These are phyloP conservation scores for Ramphastos sulfuratus DNA, from an alignment of 2,113 vertebrate species.

Conservation along the genomic window DNA sequence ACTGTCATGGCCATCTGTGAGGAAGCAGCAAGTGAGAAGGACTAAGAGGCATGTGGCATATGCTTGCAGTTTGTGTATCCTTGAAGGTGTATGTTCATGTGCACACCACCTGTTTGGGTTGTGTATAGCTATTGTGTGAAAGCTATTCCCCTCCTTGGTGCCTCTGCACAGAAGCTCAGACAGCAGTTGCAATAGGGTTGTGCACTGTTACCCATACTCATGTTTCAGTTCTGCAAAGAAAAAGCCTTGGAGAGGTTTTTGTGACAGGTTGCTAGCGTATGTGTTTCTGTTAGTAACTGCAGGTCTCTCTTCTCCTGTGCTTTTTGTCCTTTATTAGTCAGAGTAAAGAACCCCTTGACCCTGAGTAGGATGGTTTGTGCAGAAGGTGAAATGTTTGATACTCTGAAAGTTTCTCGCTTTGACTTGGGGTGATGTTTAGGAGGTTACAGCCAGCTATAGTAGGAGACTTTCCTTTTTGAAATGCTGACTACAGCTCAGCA, in stretches of 20 bases:
- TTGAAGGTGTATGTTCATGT: accelerated
- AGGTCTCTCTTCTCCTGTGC: neutral
- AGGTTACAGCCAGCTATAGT: accelerated
- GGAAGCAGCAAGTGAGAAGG: neutral
- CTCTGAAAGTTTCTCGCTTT: neutral
- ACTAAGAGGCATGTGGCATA: neutral
- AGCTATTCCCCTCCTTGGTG: neutral
- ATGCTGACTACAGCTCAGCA: neutral
- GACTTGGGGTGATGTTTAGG: neutral
- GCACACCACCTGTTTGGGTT: neutral
- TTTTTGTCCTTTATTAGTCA: neutral
- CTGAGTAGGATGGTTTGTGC: neutral
- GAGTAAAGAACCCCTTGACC: neutral
- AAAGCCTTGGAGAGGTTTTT: neutral
- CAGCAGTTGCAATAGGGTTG: neutral
- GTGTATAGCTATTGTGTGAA: neutral
- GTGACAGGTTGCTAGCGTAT: neutral
- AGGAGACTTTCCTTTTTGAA: neutral
- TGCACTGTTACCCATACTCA: neutral
- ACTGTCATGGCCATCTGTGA: neutral
- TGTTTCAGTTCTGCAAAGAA: neutral
- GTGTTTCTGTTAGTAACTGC: neutral
- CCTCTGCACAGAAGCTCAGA: neutral
- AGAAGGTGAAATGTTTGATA: neutral
- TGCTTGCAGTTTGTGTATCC: neutral